Conservation (phyloP, 2,888 invertebrate genomes). For the Macrophya alboannulata region DNA sequence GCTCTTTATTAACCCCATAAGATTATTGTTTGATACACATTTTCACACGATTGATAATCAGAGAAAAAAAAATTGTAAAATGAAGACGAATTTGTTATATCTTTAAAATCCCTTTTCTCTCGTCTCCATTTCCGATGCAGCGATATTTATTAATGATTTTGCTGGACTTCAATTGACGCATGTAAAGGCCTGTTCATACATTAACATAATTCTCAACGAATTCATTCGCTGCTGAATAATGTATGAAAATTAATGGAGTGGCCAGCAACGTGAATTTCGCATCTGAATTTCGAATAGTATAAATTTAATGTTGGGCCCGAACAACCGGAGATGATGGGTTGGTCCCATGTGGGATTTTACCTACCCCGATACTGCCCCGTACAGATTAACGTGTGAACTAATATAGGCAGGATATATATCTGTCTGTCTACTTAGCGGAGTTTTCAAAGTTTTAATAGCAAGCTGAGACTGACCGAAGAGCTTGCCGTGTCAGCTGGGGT, state of each 20-base stretch:
- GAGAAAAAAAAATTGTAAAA: background rate
- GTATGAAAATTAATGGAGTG: conserved; percentile 20
- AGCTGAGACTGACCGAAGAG: background rate
- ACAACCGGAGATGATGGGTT: background rate
- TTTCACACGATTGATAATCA: conserved; percentile 3
- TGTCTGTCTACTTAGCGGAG: conserved; percentile 26
- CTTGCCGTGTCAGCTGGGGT: conserved; percentile 45
- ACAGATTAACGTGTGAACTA: background rate
- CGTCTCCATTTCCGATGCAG: background rate
- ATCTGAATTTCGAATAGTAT: conserved; percentile 10
- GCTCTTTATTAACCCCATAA: background rate
- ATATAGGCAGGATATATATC: background rate
- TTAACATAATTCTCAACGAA: conserved; percentile 14
- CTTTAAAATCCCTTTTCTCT: background rate
- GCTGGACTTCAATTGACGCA: background rate
- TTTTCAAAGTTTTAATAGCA: conserved; percentile 20
- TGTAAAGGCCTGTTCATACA: background rate
- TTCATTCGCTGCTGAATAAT: conserved; percentile 41
- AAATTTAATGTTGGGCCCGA: background rate
- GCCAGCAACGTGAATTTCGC: background rate
- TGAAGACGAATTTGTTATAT: background rate
- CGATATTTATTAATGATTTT: background rate
- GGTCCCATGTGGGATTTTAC: background rate
- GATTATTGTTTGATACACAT: background rate
- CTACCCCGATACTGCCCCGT: background rate